Base-by-base conservation (phyloP, 2,888 invertebrate genomes). In the Acrobeloides nanus region DNA sequence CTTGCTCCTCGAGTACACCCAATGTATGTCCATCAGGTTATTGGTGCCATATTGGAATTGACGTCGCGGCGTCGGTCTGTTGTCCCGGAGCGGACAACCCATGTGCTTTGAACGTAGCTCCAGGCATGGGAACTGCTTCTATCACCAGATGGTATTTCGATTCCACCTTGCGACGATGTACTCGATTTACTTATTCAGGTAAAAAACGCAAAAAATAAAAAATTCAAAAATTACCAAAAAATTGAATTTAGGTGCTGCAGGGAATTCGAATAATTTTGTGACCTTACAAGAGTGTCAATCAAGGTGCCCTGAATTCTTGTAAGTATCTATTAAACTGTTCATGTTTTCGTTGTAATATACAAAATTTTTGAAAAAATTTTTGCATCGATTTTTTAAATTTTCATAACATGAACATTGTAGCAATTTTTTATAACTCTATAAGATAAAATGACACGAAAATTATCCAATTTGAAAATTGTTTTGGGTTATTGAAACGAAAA, bases 211-310 rank as follows among this genome's bases (percentile, higher is more conserved):
- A n/a, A n/a, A n/a, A n/a, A n/a, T n/a, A n/a, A n/a, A n/a, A n/a
- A n/a, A n/a, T n/a, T n/a, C n/a, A n/a, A 58, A 35, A 48, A 57
- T 29, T 59, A 58, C 45, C 58, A 59, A 12, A 29, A 12, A 29
- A 12, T 29, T 29, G 12, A 29, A 29, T 29, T 29, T 29, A 29
- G 12, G 5, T 50, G 53, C n/a, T 57, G 57, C 26, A n/a, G n/a
- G n/a, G n/a, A n/a, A n/a, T n/a, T n/a, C n/a, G n/a, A n/a, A n/a
- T n/a, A n/a, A n/a, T n/a, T n/a, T n/a, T n/a, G n/a, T n/a, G n/a
- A n/a, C n/a, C n/a, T n/a, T n/a, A n/a, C n/a, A n/a, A n/a, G n/a
- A n/a, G n/a, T n/a, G n/a, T n/a, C n/a, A n/a, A n/a, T n/a, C n/a
- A n/a, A n/a, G n/a, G n/a, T n/a, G n/a, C n/a, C n/a, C n/a, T n/a